Conservation (phyloP, 2,888 invertebrate genomes). For the Mellilla xanthometata region DNA sequence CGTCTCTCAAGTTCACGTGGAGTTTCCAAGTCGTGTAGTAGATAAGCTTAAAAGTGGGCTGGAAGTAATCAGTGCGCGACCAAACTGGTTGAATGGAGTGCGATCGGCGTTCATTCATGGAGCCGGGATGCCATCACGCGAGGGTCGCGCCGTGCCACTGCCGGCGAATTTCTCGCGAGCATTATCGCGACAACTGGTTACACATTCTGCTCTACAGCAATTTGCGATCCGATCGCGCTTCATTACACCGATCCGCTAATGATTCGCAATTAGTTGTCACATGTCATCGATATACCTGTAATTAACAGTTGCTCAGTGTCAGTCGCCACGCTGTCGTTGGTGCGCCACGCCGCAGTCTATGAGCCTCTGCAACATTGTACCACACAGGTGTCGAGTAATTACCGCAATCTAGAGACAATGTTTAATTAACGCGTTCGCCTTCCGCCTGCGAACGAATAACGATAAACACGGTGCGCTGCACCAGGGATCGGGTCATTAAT, state of each 20-base stretch:
- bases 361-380: constrained; percentile 28
- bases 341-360: constrained; percentile 4
- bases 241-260: constrained; percentile 40
- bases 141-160: constrained; percentile 32
- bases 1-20: constrained; percentile 52
- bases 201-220: constrained; percentile 36
- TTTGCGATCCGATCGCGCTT: constrained; percentile 45
- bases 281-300: constrained; percentile 24
- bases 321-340: constrained; percentile 21
- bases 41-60: constrained; percentile 75
- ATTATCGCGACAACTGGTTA: constrained; percentile 15
- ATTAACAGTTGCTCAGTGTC: constrained; percentile 41
- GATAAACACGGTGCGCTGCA: constrained; percentile 37
- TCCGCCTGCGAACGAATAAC: constrained; percentile 30
- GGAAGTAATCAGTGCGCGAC: constrained; percentile 78
- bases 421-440: constrained; percentile 36
- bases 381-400: constrained; percentile 34
- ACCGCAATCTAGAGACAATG: constrained; percentile 31
- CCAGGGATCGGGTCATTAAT: constrained; percentile 45
- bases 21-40: constrained; percentile 60
- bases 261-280: constrained; percentile 44
- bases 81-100: constrained; percentile 75
- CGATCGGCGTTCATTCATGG: constrained; percentile 65
- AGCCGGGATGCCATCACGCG: constrained; percentile 74
- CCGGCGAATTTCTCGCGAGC: constrained; percentile 29